A percentile compares a stretch with the other conserved stretches of the same genome.
Conservation (phyloP, 2,888 invertebrate genomes). For the Abrostola triplasia region DNA sequence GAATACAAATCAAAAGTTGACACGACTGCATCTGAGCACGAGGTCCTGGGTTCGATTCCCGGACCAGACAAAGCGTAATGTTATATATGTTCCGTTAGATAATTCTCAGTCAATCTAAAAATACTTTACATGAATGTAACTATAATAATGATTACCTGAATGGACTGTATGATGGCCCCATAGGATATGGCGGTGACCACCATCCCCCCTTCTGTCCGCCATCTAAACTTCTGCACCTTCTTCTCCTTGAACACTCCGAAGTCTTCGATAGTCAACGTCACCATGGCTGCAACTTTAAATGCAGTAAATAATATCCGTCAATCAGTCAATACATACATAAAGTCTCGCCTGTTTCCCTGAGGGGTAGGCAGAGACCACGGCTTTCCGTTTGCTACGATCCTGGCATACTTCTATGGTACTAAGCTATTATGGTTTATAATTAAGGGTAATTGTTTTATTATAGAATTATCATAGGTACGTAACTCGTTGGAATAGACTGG, state of each 20-base stretch:
- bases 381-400: too few relatives aligned
- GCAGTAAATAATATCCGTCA: background rate
- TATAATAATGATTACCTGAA: conserved; percentile 81
- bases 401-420: background rate
- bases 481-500: too few relatives aligned
- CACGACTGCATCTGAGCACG: too few relatives aligned
- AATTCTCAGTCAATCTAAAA: background rate
- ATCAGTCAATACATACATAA: background rate
- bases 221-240: conserved; percentile 88
- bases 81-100: too few relatives aligned
- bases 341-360: too few relatives aligned
- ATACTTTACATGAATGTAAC: background rate
- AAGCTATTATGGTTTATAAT: too few relatives aligned
- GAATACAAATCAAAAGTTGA: too few relatives aligned
- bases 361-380: too few relatives aligned
- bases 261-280: conserved; percentile 68
- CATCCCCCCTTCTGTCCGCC: conserved; percentile 89
- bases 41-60: too few relatives aligned
- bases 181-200: conserved; percentile 91
- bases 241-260: conserved; percentile 69
- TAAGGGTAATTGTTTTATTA: too few relatives aligned
- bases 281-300: conserved; percentile 65
- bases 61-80: too few relatives aligned
- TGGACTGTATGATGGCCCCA: conserved; percentile 93
- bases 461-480: too few relatives aligned